Evolutionary conservation across 2,797 vertebrate genomes (phyloP).

Genomic region (Tympanoctomys barrerae): DNA sequence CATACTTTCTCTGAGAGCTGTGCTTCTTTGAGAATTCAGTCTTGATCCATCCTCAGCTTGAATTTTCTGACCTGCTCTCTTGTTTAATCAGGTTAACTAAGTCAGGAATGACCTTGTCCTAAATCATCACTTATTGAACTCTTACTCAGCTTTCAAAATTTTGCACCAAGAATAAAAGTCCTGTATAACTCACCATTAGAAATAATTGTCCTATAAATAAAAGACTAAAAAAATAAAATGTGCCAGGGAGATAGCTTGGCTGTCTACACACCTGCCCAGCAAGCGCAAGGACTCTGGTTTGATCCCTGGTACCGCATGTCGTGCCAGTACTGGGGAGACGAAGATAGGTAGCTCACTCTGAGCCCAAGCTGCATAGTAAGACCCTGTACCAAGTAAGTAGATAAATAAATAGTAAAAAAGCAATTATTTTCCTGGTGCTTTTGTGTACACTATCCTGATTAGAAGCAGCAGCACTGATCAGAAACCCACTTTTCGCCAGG

Average conservation of each 20-base stretch:
- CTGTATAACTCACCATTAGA: neutral
- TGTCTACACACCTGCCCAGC: no score
- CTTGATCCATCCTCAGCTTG: neutral
- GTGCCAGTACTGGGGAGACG: no score
- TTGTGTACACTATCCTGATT: neutral
- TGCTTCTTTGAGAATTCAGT: neutral
- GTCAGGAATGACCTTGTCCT: neutral
- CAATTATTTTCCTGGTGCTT: neutral
- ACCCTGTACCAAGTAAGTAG: no score
- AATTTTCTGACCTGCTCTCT: neutral
- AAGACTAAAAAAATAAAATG: no score
- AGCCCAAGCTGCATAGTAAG: no score
- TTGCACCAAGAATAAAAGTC: neutral
- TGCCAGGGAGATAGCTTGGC: no score
- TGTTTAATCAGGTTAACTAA: neutral
- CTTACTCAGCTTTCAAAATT: neutral
- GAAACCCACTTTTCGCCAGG: neutral
- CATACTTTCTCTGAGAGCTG: neutral
- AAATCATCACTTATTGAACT: neutral
- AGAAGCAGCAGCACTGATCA: neutral
- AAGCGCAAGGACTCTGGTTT: no score
- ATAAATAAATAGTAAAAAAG: no score
- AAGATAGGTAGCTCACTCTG: no score
- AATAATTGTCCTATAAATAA: neutral
- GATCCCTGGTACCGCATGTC: no score